A percentile compares a stretch with the other conserved stretches of the same genome.
Conservation (phyloP, 2,888 invertebrate species). For the Folsomia manolachei region DNA sequence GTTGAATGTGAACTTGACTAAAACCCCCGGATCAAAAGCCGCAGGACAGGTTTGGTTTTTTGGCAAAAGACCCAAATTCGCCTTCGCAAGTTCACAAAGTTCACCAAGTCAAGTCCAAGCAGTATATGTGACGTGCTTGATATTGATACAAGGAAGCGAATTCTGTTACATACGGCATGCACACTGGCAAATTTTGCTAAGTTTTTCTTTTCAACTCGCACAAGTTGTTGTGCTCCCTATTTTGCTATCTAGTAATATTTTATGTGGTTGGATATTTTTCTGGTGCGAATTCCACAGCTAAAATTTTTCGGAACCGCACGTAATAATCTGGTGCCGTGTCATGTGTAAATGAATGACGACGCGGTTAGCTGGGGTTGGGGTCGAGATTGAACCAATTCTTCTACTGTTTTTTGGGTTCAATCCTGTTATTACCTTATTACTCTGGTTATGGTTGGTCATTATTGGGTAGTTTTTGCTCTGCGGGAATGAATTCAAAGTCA, state of each 20-base stretch:
- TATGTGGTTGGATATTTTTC: no score
- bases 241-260: no score
- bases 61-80: conserved; percentile 21
- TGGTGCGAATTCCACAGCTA: not conserved
- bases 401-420: not conserved
- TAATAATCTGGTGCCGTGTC: not conserved
- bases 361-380: no score
- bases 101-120: conserved; percentile 5
- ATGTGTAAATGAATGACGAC: not conserved
- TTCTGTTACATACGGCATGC: not conserved
- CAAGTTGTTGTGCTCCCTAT: not conserved
- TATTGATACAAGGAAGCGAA: not conserved
- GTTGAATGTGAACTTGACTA: not conserved
- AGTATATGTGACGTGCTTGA: not conserved
- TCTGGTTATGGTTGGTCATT: not conserved
- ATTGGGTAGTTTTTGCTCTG: not conserved
- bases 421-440: not conserved
- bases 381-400: not conserved
- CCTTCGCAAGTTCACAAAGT: conserved; percentile 10
- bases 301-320: not conserved
- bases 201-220: not conserved
- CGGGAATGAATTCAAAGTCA: not conserved
- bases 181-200: not conserved
- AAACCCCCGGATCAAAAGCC: not conserved
- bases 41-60: conserved; percentile 19